A percentile compares a stretch with the other conserved stretches of the same genome.
Conservation (phyloP, 2,113 vertebrate genomes). For the Genyomyrus donnyi region DNA sequence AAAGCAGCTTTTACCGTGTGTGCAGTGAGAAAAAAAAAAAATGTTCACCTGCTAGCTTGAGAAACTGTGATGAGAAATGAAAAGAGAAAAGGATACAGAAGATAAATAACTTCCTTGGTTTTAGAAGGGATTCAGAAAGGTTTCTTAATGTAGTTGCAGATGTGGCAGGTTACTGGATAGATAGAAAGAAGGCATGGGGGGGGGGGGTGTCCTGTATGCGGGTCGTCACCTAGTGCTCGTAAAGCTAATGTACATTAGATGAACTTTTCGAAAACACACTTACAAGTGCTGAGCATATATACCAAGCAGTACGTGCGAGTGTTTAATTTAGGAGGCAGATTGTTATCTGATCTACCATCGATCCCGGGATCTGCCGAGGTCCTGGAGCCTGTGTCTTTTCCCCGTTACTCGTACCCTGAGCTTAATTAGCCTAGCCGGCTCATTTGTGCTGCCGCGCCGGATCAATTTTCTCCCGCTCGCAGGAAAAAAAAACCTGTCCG, state of each 20-base stretch:
- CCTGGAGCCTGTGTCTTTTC: not conserved
- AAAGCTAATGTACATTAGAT: not conserved
- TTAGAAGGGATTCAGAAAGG: not conserved
- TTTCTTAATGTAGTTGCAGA: not conserved
- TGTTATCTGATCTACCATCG: not conserved
- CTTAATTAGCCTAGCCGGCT: not conserved
- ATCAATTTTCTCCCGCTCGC: not conserved
- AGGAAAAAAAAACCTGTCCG: not conserved
- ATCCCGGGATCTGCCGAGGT: not conserved
- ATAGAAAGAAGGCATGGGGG: not conserved
- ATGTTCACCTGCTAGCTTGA: not conserved
- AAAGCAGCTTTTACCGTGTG: not conserved
- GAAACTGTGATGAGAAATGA: not conserved
- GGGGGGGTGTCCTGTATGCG: not conserved
- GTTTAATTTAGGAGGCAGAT: not conserved
- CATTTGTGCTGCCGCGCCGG: not conserved
- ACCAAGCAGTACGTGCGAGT: not conserved
- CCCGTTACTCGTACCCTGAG: not conserved
- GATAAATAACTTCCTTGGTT: not conserved
- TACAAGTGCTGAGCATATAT: not conserved
- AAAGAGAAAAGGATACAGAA: not conserved
- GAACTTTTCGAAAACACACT: not conserved
- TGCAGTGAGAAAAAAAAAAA: not conserved
- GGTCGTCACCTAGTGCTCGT: not conserved
- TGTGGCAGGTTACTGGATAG: not conserved